Evolutionary conservation across 2,113 vertebrate species (phyloP).

Genomic region (Neoarius graeffei): DNA sequence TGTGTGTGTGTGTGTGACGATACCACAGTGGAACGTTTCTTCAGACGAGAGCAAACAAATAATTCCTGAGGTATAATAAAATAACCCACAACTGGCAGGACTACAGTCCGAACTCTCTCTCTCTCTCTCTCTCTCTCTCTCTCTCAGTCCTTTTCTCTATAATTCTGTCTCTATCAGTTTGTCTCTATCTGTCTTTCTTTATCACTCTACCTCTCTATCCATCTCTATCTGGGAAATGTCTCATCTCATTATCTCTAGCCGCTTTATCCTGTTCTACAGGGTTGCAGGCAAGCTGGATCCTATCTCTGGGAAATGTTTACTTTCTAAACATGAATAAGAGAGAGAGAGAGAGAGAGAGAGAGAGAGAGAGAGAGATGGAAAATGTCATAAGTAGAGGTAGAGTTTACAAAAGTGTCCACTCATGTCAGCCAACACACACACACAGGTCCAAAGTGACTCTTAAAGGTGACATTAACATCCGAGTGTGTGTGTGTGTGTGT

Average conservation of each 20-base stretch:
- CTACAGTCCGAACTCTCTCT: not conserved
- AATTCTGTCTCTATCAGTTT: not conserved
- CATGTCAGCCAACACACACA: not conserved
- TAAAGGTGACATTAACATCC: slow-evolving; percentile 44
- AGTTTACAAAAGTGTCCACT: slow-evolving; percentile 28
- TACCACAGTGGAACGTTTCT: not conserved
- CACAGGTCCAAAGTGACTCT: not conserved
- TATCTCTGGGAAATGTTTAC: not conserved
- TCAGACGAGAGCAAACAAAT: slow-evolving; percentile 33
- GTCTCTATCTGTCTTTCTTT: not conserved
- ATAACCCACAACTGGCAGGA: not conserved
- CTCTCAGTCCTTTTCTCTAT: not conserved
- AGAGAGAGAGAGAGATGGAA: slow-evolving; percentile 15
- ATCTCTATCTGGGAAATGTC: not conserved
- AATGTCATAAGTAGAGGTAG: slow-evolving; percentile 29
- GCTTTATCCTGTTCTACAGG: too few species aligned
- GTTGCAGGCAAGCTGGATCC: too few species aligned
- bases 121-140: not conserved
- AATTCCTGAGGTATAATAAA: slow-evolving; percentile 24
- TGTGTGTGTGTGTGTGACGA: not conserved
- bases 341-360: not conserved
- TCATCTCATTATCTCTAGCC: too few species aligned
- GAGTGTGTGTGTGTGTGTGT: too few species aligned
- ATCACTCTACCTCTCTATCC: not conserved
- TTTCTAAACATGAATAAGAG: not conserved